phyloP scores from a whole-genome alignment of 2,113 vertebrate genomes.

The Perccottus glenii region DNA sequence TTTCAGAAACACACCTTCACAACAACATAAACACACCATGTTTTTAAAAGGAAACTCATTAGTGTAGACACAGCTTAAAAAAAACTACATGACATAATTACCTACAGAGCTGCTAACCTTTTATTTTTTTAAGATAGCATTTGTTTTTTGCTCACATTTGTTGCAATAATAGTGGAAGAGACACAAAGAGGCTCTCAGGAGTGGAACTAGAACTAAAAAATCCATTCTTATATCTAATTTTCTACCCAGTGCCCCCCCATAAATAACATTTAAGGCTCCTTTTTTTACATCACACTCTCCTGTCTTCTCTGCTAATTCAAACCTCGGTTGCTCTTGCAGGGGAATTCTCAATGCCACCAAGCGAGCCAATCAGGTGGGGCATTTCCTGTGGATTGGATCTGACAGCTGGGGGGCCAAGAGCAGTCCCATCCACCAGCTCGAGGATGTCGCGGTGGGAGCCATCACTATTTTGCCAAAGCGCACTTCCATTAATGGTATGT shows the following conservation, averaged over 20 bases:
- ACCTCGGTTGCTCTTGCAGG: constrained; percentile 74
- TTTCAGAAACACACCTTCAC: constrained; percentile 60
- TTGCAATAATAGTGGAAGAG: not conserved
- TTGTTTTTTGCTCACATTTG: not conserved
- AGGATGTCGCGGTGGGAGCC: constrained; percentile 90
- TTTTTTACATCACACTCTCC: constrained; percentile 4
- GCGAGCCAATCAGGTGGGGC: constrained; percentile 89
- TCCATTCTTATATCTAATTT: constrained; percentile 2
- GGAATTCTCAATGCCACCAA: constrained; percentile 92
- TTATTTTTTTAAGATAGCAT: no score
- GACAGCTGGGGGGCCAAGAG: constrained; percentile 95
- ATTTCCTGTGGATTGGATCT: constrained; percentile 95
- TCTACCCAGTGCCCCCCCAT: not conserved
- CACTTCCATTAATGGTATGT: constrained; percentile 89
- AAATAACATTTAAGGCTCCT: not conserved
- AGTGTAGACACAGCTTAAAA: constrained; percentile 39
- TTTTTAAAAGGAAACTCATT: constrained; percentile 44
- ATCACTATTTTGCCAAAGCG: constrained; percentile 94
- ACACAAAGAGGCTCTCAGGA: no score
- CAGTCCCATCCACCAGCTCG: constrained; percentile 84
- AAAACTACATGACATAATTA: no score
- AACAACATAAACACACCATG: constrained; percentile 58
- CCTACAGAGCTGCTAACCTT: no score
- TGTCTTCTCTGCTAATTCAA: constrained; percentile 38
- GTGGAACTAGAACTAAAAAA: constrained; percentile 15